phyloP scores from a whole-genome alignment of 2,888 invertebrate genomes.

The Acrocyrtus sp. region DNA sequence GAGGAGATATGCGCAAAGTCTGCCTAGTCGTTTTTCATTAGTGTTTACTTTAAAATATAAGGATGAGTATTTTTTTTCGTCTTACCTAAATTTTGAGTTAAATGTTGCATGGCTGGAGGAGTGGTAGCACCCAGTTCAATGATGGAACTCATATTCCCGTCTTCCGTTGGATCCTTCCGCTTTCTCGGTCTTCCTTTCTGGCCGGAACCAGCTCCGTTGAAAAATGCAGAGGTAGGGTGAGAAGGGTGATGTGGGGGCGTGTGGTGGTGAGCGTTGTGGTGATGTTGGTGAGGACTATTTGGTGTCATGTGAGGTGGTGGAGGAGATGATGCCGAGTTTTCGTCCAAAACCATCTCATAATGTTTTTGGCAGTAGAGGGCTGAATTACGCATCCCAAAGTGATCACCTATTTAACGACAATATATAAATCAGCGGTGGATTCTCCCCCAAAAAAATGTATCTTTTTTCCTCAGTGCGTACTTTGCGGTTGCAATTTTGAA shows the following conservation, averaged over 20 bases:
- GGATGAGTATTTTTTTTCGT: neutral
- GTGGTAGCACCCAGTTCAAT: constrained; percentile 58
- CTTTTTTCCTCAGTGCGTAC: too few species aligned
- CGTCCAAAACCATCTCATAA: constrained; percentile 72
- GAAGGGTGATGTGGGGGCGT: constrained; percentile 53
- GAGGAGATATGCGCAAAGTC: neutral
- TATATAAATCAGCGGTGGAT: too few species aligned
- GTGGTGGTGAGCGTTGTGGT: constrained; percentile 50
- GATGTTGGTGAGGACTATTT: constrained; percentile 57
- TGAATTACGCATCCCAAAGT: constrained; percentile 88
- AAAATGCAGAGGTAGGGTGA: constrained; percentile 68
- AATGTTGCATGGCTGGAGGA: constrained; percentile 56
- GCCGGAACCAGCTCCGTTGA: constrained; percentile 74
- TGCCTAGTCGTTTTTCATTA: neutral
- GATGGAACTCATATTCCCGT: constrained; percentile 48
- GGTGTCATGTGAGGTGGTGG: constrained; percentile 55
- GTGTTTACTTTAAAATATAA: too few species aligned
- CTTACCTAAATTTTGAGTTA: constrained; percentile 59
- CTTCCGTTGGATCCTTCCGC: constrained; percentile 70
- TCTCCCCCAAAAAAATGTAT: too few species aligned
- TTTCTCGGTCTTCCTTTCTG: constrained; percentile 88
- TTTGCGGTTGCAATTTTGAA: too few species aligned
- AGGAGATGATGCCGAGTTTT: constrained; percentile 57
- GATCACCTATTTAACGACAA: constrained; percentile 73
- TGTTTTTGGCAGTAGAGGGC: constrained; percentile 77